Evolutionary conservation across 2,113 vertebrate genomes (phyloP).

Genomic region (Nesogale talazaci): DNA sequence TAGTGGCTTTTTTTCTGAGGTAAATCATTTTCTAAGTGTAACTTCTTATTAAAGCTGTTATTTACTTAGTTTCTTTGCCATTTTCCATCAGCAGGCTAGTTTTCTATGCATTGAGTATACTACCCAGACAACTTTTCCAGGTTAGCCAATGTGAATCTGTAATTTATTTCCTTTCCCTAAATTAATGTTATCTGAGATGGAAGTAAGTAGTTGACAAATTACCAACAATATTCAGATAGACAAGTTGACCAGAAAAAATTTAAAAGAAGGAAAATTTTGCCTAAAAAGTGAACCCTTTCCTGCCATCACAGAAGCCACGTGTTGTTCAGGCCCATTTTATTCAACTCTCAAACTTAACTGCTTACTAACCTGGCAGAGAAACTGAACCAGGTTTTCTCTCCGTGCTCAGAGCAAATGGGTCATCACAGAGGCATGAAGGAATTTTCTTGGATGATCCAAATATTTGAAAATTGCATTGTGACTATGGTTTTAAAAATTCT

Average conservation of each 20-base stretch:
- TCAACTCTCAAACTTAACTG: background rate
- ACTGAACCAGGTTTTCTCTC: background rate
- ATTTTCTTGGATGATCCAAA: background rate
- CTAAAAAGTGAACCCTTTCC: background rate
- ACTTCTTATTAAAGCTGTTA: background rate
- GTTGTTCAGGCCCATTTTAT: background rate
- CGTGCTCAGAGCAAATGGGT: background rate
- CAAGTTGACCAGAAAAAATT: constrained; percentile 15
- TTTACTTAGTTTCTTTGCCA: background rate
- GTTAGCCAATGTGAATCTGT: constrained; percentile 42
- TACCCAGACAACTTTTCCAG: constrained; percentile 28
- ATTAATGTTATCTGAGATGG: background rate
- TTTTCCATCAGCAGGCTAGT: constrained; percentile 17
- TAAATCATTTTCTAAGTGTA: constrained; percentile 80
- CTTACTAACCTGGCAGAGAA: background rate
- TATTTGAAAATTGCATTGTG: constrained; percentile 21
- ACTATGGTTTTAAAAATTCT: background rate
- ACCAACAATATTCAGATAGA: background rate
- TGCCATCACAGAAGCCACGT: background rate
- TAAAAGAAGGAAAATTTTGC: constrained; percentile 31
- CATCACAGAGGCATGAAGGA: background rate
- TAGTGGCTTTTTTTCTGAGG: constrained; percentile 94
- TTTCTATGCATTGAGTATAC: background rate
- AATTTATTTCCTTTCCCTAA: constrained; percentile 38
- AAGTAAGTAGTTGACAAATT: constrained; percentile 50